Evolutionary conservation across 2,797 vertebrate species (phyloP).

Genomic region (Nasua narica): DNA sequence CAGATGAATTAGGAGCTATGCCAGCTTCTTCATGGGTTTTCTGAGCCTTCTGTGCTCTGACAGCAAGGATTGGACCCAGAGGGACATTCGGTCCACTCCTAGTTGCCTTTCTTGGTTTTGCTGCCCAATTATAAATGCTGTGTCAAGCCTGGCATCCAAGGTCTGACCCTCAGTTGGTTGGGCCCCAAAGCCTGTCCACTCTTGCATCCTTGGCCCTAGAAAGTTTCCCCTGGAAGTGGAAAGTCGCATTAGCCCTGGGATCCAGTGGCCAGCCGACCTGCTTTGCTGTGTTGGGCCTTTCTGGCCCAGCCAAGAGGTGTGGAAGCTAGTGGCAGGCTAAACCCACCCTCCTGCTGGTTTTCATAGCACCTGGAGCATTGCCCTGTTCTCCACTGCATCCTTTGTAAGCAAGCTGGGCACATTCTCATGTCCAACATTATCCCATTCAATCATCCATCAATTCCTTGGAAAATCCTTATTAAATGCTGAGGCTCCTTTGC

Average conservation of each 20-base stretch:
- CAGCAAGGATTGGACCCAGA: fast-evolving
- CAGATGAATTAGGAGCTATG: fast-evolving
- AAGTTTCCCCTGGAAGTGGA: background rate
- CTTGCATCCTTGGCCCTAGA: fast-evolving
- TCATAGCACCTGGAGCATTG: fast-evolving
- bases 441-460: background rate
- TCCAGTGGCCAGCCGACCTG: fast-evolving
- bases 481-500: background rate
- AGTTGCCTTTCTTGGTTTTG: background rate
- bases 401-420: fast-evolving
- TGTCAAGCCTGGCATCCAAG: background rate
- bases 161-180: background rate
- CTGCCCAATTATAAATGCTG: background rate
- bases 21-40: background rate
- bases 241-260: background rate
- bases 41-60: background rate
- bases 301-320: background rate
- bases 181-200: fast-evolving
- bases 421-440: fast-evolving
- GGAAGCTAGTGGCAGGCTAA: fast-evolving
- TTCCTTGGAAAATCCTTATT: background rate
- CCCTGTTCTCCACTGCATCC: background rate
- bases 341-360: background rate
- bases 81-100: background rate
- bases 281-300: fast-evolving